A percentile compares a stretch with the other conserved stretches of the same genome.
These are phyloP conservation scores for Scortum barcoo DNA, from an alignment of 2,113 vertebrate genomes.

Conservation along the genomic window DNA sequence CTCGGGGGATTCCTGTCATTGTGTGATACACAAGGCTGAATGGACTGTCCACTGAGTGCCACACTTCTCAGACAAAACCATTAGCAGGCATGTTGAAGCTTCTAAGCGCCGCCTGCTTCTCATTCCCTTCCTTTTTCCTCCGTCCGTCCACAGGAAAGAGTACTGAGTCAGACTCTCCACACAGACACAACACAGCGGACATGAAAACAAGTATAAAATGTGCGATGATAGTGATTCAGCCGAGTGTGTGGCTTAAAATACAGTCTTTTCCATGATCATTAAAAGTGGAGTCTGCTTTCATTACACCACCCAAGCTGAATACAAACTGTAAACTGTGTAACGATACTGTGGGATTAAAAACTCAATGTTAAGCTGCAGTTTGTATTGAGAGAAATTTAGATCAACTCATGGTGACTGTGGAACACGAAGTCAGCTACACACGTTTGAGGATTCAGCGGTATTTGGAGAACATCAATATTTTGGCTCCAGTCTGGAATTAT, in stretches of 20 bases:
- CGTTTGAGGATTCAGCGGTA: background rate
- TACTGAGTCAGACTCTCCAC: constrained; percentile 66
- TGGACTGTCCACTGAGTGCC: background rate
- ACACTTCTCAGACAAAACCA: constrained; percentile 33
- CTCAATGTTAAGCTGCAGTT: background rate
- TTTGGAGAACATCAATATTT: background rate
- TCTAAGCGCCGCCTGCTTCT: constrained; percentile 5
- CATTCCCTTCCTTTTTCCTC: constrained; percentile 40
- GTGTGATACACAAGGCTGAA: constrained; percentile 32
- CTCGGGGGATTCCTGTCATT: constrained; percentile 40
- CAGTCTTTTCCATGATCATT: constrained; percentile 16
- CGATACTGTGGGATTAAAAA: background rate
- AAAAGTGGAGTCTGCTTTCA: background rate
- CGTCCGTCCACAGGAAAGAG: constrained; percentile 55
- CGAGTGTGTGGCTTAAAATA: constrained; percentile 26
- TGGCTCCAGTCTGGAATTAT: background rate
- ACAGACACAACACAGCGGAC: constrained; percentile 46
- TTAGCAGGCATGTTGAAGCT: constrained; percentile 1
- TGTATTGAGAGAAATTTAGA: background rate
- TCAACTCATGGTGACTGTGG: background rate
- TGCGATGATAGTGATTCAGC: constrained; percentile 40
- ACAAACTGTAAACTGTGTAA: background rate
- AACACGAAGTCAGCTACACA: background rate
- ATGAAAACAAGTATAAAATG: constrained; percentile 44
- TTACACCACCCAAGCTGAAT: background rate